phyloP scores from a whole-genome alignment of 2,113 vertebrate genomes.

The Microtus richardsoni region DNA sequence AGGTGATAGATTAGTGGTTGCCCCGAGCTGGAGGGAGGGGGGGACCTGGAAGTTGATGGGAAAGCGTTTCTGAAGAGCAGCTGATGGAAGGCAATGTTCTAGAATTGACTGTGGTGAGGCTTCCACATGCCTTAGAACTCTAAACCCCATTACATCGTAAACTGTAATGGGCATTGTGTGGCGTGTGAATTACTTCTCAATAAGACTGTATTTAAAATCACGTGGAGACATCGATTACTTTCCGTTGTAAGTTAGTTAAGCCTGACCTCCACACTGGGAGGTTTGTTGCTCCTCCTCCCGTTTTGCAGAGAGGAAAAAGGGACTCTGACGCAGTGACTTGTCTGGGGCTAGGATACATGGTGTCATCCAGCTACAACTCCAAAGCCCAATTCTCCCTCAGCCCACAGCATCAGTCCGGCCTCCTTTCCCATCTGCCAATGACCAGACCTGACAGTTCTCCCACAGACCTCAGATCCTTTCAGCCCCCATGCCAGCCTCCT shows the following conservation, averaged over 20 bases:
- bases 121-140: neutral
- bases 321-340: neutral
- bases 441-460: too few relatives aligned
- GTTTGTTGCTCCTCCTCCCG: neutral
- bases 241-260: neutral
- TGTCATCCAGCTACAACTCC: neutral
- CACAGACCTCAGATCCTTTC: accelerated
- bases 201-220: neutral
- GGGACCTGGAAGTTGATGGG: accelerated
- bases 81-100: neutral
- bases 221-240: neutral
- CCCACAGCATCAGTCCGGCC: too few relatives aligned
- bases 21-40: neutral
- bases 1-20: neutral
- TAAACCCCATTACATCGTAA: neutral
- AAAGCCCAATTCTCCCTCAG: neutral
- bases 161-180: neutral
- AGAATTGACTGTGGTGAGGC: neutral
- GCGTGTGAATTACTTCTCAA: neutral
- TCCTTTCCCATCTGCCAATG: accelerated
- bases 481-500: accelerated
- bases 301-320: neutral
- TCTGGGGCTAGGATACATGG: too few relatives aligned
- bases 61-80: neutral
- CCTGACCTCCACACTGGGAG: accelerated